A percentile compares a stretch with the other conserved stretches of the same genome.
phyloP scores from a whole-genome alignment of 1,140 invertebrate genomes.

The Archegozetes longisetosus region DNA sequence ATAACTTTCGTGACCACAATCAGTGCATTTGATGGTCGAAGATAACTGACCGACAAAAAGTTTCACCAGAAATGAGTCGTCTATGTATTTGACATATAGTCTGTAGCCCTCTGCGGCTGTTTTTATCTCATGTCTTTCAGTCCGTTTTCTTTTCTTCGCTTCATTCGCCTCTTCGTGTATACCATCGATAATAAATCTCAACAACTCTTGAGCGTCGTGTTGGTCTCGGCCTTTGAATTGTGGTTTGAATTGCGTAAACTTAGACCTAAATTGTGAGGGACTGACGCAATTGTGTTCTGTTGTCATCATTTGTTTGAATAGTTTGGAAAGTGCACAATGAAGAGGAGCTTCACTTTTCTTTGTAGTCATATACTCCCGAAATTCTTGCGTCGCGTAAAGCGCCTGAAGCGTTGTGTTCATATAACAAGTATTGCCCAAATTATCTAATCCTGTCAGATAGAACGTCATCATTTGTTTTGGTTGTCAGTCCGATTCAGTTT shows the following conservation, averaged over 20 bases:
- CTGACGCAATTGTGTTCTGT: not conserved
- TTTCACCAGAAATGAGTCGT: conserved; percentile 77
- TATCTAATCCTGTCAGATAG: conserved; percentile 58
- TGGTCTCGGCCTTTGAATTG: conserved; percentile 26
- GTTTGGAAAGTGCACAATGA: conserved; percentile 2
- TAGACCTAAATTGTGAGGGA: conserved; percentile 10
- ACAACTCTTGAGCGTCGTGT: conserved; percentile 53
- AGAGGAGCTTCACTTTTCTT: not conserved
- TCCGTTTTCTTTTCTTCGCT: conserved; percentile 22
- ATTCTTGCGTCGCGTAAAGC: conserved; percentile 34
- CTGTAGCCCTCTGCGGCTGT: conserved; percentile 56
- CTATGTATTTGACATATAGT: conserved; percentile 55
- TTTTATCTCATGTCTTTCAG: conserved; percentile 7
- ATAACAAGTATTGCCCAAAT: conserved; percentile 93
- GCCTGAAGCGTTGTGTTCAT: conserved; percentile 87
- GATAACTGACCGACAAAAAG: conserved; percentile 89
- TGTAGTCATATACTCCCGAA: conserved; percentile 8
- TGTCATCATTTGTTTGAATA: conserved; percentile 11
- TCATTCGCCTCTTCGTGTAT: conserved; percentile 87
- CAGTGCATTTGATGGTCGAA: conserved; percentile 73
- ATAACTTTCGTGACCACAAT: conserved; percentile 72
- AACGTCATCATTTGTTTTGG: too few species aligned
- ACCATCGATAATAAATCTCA: conserved; percentile 83
- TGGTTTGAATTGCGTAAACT: conserved; percentile 9
- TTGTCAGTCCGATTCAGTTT: too few species aligned